Conservation (phyloP, 2,797 vertebrate species). For the Thamnophis elegans region DNA sequence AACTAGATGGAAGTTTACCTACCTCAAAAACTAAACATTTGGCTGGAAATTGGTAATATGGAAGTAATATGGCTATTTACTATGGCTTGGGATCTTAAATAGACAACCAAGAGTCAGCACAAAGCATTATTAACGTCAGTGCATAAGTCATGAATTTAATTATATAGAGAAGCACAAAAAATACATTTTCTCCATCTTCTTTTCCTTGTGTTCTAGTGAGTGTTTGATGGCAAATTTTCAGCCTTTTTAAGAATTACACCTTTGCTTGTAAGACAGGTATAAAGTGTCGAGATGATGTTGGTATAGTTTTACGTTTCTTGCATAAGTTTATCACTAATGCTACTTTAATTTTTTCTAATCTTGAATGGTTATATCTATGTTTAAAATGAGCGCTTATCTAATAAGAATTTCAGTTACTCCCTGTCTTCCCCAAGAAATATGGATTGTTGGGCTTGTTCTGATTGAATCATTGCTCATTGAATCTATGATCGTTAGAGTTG, state of each 20-base stretch:
- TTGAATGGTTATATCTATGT: conserved; percentile 37
- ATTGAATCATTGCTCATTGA: not conserved
- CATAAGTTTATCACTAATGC: not conserved
- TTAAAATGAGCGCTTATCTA: conserved; percentile 37
- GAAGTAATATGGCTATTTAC: not conserved
- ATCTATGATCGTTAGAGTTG: not conserved
- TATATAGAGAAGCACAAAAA: conserved; percentile 50
- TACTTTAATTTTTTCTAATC: conserved; percentile 40
- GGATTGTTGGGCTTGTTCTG: conserved; percentile 32
- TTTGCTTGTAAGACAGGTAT: conserved; percentile 53
- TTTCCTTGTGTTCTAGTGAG: conserved; percentile 55
- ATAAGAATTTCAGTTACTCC: not conserved
- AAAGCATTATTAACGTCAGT: not conserved
- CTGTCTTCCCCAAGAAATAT: conserved; percentile 36
- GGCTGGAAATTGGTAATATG: not conserved
- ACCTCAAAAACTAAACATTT: not conserved
- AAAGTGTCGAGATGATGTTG: conserved; percentile 54
- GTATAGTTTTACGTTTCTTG: conserved; percentile 46
- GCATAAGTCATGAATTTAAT: conserved; percentile 42
- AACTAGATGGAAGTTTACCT: not conserved
- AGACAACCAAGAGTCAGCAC: conserved; percentile 19
- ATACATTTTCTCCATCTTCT: conserved; percentile 43
- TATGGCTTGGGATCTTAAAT: not conserved
- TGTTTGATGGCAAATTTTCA: conserved; percentile 49
- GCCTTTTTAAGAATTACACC: conserved; percentile 46